Base-by-base conservation (phyloP, 2,113 vertebrate species). In the Scomber japonicus region DNA sequence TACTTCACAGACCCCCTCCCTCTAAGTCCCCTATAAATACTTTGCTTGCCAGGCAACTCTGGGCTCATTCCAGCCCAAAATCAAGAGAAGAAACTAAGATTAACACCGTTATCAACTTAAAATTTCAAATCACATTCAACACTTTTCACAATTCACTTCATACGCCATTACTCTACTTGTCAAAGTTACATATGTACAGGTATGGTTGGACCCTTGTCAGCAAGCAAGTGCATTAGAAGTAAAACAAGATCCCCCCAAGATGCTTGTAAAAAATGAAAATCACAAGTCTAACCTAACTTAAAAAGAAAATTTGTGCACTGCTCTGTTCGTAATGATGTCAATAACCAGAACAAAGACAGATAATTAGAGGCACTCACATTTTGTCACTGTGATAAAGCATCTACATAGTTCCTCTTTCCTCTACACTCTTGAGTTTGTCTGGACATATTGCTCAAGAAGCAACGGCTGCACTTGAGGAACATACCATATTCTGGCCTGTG, bases 121-220 rank as follows among this genome's bases (percentile, higher is more conserved):
- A 67, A 81, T 72, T 89, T 78, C 73, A 86, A 87, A 85, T 65
- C 82, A 85, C 81, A 90, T 87, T 83, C 84, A 92, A 84, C 54
- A 79, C 59, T 78, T 75, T 84, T 59, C 59, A 89, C 73, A 81
- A 75, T 73, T 84, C 50, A 83, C 75, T 71, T 77, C 76, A 82
- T 71, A 82, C 30, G 13, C 66, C 63, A 75, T 59, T 76, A 90
- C 51, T 61, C 74, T 81, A 88, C 55, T 89, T 35, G 74, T 66
- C 66, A 82, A 90, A 90, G 79, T 66, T 86, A 93, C 78, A 86
- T 89, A 94, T 91, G 78, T 94, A 94, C 92, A 94, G 57, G 66
- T 75, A 80, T 69, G 59, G 55, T 84, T 86, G 86, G 80, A 90
- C 76, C 69, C 81, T 72, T 40, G 31, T 65, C 24, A 13, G 56